phyloP scores from a whole-genome alignment of 2,888 invertebrate species.

The Philonicus albiceps region DNA sequence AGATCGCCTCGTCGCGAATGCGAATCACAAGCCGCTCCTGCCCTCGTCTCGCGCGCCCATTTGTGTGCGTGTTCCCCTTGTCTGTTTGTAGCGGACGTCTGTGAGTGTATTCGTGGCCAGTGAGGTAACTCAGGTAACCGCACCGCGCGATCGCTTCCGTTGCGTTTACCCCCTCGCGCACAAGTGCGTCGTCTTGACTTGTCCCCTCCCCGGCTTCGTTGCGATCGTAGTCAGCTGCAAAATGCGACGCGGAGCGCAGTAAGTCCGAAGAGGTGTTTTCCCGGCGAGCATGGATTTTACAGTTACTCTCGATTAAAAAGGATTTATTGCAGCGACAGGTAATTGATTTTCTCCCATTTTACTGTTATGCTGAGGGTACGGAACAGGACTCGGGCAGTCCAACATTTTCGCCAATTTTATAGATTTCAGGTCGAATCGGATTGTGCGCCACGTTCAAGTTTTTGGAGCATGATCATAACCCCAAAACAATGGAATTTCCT shows the following conservation, averaged over 20 bases:
- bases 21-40: background rate
- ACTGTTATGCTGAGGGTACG: background rate
- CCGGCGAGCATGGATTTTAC: slow-evolving; percentile 23
- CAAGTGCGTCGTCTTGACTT: background rate
- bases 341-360: background rate
- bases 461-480: too few species aligned
- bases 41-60: background rate
- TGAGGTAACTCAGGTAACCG: background rate
- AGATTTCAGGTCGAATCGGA: too few species aligned
- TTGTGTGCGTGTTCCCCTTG: background rate
- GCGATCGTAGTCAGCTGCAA: background rate
- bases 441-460: too few species aligned
- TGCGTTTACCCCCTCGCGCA: background rate
- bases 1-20: background rate
- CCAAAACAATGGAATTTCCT: too few species aligned
- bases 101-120: background rate
- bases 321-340: slow-evolving; percentile 28
- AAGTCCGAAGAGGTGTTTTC: background rate
- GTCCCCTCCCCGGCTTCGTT: background rate
- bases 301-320: slow-evolving; percentile 1
- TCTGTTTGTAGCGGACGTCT: background rate
- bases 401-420: too few species aligned
- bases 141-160: background rate
- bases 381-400: background rate
- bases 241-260: background rate